Evolutionary conservation across 2,113 vertebrate species (phyloP), one percentile per base, ranked within the genome.

Genomic region (Furnarius figulus): DNA sequence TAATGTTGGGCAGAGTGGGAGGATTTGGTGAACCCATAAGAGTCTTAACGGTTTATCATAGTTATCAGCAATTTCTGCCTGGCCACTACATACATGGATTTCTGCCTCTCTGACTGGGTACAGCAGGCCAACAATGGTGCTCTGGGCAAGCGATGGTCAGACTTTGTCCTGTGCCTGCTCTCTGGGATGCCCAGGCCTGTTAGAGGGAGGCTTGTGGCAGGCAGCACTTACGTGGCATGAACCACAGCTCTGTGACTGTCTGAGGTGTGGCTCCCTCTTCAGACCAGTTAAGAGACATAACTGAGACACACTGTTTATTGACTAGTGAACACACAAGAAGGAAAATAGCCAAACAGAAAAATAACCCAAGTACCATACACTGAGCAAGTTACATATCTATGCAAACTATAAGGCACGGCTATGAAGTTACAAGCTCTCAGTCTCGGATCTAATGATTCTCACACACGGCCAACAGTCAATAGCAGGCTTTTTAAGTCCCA

Each of bases 181-280:
- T 17, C 49, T 9, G 49, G 49, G 49, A 13, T 10, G 12, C 40
- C 20, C 49, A 22, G 59, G 22, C 25, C 13, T 33, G 7, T 19
- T 3, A 31, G 39, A 68, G 49, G 37, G n/a, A 30, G 19, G 37
- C 19, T 24, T 1, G 4, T 20, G 23, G 37, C 22, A 67, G 23
- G 22, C 37, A 72, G 18, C 18, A 6, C 40, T 46, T 49, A 40
- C 40, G 13, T 1, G 0, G 25, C 0, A 0, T 1, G 0, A 53
- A 9, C 22, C 30, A n/a, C 66, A 31, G 28, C 35, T 25, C 39
- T 61, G 42, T 7, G 24, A 14, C 21, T 37, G 33, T 37, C 30
- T 1, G 2, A 65, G 62, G 35, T 6, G 8, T 10, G 14, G 37
- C 16, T 25, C 35, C 23, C 37, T 42, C 35, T 18, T 37, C 65